Percentiles rank a stretch among this genome's conserved stretches.
Evolutionary conservation across 1,140 invertebrate species (phyloP).

Genomic region (Venustaconcha ellipsiformis): DNA sequence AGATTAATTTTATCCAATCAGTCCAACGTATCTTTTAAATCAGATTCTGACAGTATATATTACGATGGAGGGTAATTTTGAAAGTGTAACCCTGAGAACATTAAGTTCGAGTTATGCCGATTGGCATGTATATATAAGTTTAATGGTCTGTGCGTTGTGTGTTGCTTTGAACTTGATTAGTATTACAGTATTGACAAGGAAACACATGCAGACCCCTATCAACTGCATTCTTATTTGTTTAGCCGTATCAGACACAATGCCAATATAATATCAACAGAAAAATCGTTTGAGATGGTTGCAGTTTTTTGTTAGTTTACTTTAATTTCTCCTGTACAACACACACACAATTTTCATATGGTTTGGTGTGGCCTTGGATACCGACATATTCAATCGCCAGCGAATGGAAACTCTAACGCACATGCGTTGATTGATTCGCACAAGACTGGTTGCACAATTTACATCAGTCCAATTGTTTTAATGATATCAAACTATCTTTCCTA

Average conservation of each 20-base stretch:
- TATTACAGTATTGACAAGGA: constrained; percentile 87
- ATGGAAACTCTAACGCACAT: constrained; percentile 77
- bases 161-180: constrained; percentile 91
- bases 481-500: constrained; percentile 77
- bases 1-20: too few relatives aligned
- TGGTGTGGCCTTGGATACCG: constrained; percentile 90
- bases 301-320: constrained; percentile 59
- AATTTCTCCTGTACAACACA: constrained; percentile 83
- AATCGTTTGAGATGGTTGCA: constrained; percentile 52
- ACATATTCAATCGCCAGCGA: constrained; percentile 79
- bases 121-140: constrained; percentile 79
- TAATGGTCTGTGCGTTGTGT: constrained; percentile 87
- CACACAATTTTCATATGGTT: constrained; percentile 95
- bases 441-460: constrained; percentile 78
- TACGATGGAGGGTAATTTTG: too few relatives aligned
- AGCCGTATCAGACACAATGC: constrained; percentile 78
- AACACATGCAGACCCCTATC: constrained; percentile 85
- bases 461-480: constrained; percentile 81
- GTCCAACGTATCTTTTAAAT: too few relatives aligned
- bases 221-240: constrained; percentile 87
- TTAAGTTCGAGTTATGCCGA: constrained; percentile 62
- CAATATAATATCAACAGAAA: constrained; percentile 20
- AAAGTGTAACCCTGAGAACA: constrained; percentile 22
- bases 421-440: constrained; percentile 72
- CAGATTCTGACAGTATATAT: too few relatives aligned